Evolutionary conservation across 2,113 vertebrate genomes (phyloP).

Genomic region (Malaclemys terrapin): DNA sequence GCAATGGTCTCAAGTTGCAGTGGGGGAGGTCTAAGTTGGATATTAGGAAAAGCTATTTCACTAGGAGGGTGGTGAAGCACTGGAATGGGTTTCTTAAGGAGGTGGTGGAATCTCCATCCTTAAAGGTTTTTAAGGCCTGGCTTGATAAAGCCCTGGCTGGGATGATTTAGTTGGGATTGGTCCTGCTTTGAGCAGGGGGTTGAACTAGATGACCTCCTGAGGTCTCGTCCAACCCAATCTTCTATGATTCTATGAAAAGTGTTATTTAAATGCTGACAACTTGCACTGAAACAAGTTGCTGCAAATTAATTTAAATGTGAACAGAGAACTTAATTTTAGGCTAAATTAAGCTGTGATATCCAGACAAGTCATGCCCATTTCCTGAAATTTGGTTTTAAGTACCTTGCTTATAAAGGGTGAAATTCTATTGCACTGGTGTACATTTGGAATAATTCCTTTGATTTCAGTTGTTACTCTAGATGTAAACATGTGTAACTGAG

Average conservation of each 20-base stretch:
- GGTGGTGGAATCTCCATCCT: too few species aligned
- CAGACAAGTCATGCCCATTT: background rate
- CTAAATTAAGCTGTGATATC: background rate
- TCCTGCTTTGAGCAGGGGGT: too few species aligned
- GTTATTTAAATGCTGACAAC: background rate
- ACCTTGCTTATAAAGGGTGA: background rate
- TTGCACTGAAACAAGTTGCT: background rate
- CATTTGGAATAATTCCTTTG: background rate
- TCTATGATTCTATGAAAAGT: background rate
- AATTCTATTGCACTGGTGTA: background rate
- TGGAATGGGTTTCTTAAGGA: too few species aligned
- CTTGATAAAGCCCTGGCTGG: too few species aligned
- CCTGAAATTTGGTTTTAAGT: background rate
- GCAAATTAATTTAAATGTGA: background rate
- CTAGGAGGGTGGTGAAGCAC: too few species aligned
- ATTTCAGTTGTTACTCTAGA: background rate
- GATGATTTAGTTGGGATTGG: too few species aligned
- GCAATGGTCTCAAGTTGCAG: too few species aligned
- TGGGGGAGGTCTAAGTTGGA: too few species aligned
- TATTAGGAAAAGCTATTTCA: too few species aligned
- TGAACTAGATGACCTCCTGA: too few species aligned
- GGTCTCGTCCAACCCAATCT: too few species aligned
- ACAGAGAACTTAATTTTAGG: background rate
- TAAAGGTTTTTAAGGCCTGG: too few species aligned
- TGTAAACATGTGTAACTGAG: background rate